These are phyloP conservation scores for Geotrypetes seraphini DNA, from an alignment of 2,797 vertebrate genomes.

Conservation along the genomic window DNA sequence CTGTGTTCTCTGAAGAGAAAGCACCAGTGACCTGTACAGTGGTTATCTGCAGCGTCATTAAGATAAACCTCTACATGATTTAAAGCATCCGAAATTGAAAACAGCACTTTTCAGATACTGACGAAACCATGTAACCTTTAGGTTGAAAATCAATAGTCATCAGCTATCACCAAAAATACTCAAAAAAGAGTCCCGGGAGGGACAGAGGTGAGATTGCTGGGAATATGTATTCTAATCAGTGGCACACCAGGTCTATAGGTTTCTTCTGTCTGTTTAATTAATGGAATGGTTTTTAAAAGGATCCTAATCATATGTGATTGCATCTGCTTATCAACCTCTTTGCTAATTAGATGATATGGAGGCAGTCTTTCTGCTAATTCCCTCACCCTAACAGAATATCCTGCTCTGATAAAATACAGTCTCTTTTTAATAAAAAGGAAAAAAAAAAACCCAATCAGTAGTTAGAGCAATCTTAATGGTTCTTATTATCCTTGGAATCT, in stretches of 20 bases:
- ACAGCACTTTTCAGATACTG: conserved; percentile 51
- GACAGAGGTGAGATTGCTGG: conserved; percentile 59
- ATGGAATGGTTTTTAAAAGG: conserved; percentile 76
- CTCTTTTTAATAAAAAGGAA: conserved; percentile 57
- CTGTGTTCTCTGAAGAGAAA: conserved; percentile 56
- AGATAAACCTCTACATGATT: conserved; percentile 56
- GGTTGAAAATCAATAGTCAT: conserved; percentile 62
- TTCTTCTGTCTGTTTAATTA: conserved; percentile 69
- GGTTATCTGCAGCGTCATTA: conserved; percentile 57
- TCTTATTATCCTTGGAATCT: conserved; percentile 48
- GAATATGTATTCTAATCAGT: conserved; percentile 59
- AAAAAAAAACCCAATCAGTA: conserved; percentile 57
- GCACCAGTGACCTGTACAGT: conserved; percentile 53
- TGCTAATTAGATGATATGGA: conserved; percentile 73
- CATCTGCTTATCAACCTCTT: conserved; percentile 71
- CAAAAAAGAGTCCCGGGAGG: conserved; percentile 53
- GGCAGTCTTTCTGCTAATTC: conserved; percentile 62
- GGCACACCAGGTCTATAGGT: conserved; percentile 51
- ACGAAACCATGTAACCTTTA: conserved; percentile 52
- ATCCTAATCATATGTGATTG: conserved; percentile 68
- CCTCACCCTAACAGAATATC: conserved; percentile 59
- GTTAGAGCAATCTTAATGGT: conserved; percentile 55
- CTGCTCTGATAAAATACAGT: conserved; percentile 56
- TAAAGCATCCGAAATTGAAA: conserved; percentile 54
- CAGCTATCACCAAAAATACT: conserved; percentile 53